These are phyloP conservation scores for Erebia palarica DNA, from an alignment of 2,888 invertebrate species.

Conservation along the genomic window DNA sequence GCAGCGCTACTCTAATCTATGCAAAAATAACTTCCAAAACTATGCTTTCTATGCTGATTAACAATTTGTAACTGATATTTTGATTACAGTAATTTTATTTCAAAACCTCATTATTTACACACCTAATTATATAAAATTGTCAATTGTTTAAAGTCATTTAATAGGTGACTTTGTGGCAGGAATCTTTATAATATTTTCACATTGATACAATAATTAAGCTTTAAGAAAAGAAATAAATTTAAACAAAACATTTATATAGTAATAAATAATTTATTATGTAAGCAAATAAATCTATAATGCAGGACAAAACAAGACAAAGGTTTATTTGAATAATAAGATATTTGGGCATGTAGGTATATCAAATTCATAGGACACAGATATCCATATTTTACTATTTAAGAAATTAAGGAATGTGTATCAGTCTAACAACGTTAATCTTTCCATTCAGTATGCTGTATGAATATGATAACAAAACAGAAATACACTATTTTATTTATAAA, in stretches of 20 bases:
- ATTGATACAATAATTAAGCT: not conserved
- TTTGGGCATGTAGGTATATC: conserved; percentile 33
- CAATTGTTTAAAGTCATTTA: too few species aligned
- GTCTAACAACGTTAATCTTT: conserved; percentile 30
- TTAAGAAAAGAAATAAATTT: conserved; percentile 26
- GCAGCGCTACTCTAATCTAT: conserved; percentile 22
- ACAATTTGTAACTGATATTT: conserved; percentile 16
- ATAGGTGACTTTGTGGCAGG: conserved; percentile 10
- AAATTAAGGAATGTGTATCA: conserved; percentile 39
- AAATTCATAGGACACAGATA: conserved; percentile 18
- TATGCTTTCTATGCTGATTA: conserved; percentile 10
- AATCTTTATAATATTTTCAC: not conserved
- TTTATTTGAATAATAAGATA: conserved; percentile 26
- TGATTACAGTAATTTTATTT: conserved; percentile 14
- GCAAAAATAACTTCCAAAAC: conserved; percentile 15
- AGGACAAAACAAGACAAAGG: conserved; percentile 29
- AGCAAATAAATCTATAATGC: conserved; percentile 41
- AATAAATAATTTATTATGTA: conserved; percentile 44
- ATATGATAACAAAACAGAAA: conserved; percentile 19
- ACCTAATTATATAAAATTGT: not conserved
- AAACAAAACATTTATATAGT: conserved; percentile 31
- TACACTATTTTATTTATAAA: not conserved
- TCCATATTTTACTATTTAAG: conserved; percentile 26
- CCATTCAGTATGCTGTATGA: conserved; percentile 15
- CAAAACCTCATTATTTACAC: conserved; percentile 8